phyloP scores from a whole-genome alignment of 1,140 invertebrate genomes.

The Mizuhopecten yessoensis region DNA sequence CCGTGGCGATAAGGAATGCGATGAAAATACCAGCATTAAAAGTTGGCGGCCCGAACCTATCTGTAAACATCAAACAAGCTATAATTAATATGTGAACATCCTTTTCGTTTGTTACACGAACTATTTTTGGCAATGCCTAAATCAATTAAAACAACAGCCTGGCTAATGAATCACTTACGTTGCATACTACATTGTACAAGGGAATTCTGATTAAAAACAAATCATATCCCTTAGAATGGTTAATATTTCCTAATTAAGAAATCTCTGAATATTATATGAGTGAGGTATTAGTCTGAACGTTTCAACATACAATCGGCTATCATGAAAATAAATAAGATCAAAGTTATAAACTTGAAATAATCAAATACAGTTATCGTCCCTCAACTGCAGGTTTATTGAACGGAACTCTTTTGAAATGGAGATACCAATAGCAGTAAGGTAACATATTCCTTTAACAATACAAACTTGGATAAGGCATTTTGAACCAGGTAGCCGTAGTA shows the following conservation, averaged over 20 bases:
- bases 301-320: not conserved
- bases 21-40: slow-evolving; percentile 72
- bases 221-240: not conserved
- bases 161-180: too few species aligned
- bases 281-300: not conserved
- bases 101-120: too few species aligned
- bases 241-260: too few species aligned
- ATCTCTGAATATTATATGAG: not conserved
- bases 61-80: slow-evolving; percentile 55
- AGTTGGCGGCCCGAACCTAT: slow-evolving; percentile 71
- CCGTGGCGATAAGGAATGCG: slow-evolving; percentile 72
- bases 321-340: not conserved
- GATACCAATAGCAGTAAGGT: slow-evolving; percentile 67
- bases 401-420: not conserved
- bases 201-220: too few species aligned
- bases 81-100: too few species aligned
- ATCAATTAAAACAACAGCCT: too few species aligned
- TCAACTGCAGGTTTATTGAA: not conserved
- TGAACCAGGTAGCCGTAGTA: slow-evolving; percentile 49
- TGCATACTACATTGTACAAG: too few species aligned
- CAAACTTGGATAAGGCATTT: slow-evolving; percentile 63
- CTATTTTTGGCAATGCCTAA: not conserved
- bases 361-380: not conserved
- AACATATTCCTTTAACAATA: slow-evolving; percentile 47
- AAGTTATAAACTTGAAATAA: too few species aligned